Evolutionary conservation across 2,888 invertebrate species (phyloP), one percentile per base, ranked within the genome.

Genomic region (Anticlea derivata): DNA sequence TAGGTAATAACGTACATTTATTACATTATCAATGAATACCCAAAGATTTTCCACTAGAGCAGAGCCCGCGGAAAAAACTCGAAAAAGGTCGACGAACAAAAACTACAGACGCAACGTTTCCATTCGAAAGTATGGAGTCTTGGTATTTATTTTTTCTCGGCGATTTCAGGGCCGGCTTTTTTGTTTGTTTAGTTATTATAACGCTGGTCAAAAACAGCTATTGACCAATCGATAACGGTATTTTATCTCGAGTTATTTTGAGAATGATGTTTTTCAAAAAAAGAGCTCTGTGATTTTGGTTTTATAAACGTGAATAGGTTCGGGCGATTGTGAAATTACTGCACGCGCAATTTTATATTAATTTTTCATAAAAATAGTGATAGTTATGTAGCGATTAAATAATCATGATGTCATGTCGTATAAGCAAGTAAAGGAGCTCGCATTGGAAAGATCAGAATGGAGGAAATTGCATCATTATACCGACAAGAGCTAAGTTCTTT

Each of bases 41-140:
- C 29, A 50, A 50, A 52, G 50, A 33, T 33, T 37, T 47, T 48
- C 43, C 45, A 34, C 37, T 24, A 24, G 31, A 39, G 24, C 30
- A 7, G 38, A 29, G 46, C 39, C 43, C 33, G 23, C 46, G 44
- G 35, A 62, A 61, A 63, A 55, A 56, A 48, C 47, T 48, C 43
- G 38, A 59, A 60, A 65, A 67, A 67, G 65, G 64, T 65, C 62
- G 55, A 8, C 33, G 38, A 4, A 61, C 54, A 63, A 64, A 62
- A 60, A 62, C 23, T 37, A 46, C 13, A 31, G 65, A 68, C 66
- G 68, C 66, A 68, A 64, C 45, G 49, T 66, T 66, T 62, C 60
- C 55, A 61, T 64, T 66, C 55, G 68, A 70, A 70, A 69, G 66
- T 63, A 24, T 5, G 10, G 29, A 26, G 8, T 24, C 35, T 20